A percentile compares a stretch with the other conserved stretches of the same genome.
These are phyloP conservation scores for Acholoe squamosa DNA, from an alignment of 2,888 invertebrate species.

Conservation along the genomic window DNA sequence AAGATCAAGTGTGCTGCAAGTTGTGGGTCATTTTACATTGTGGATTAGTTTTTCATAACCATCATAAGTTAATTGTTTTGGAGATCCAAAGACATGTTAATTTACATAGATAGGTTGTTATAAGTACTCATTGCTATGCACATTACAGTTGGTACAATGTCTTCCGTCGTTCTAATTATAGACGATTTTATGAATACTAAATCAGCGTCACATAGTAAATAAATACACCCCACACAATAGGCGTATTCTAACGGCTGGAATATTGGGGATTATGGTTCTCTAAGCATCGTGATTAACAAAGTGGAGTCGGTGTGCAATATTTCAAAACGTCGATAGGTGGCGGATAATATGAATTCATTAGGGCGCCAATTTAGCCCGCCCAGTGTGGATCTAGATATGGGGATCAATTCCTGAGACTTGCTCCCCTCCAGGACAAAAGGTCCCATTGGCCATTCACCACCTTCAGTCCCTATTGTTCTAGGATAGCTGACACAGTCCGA, in stretches of 20 bases:
- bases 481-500: background rate
- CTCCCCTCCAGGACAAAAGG: background rate
- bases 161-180: constrained; percentile 10
- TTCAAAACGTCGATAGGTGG: constrained; percentile 7
- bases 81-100: too few species aligned
- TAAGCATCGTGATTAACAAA: background rate
- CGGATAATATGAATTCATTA: constrained; percentile 23
- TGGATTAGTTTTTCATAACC: too few species aligned
- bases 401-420: background rate
- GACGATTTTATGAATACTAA: background rate
- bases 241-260: background rate
- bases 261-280: constrained; percentile 11
- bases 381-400: constrained; percentile 2
- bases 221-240: background rate
- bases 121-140: background rate
- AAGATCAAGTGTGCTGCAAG: too few species aligned
- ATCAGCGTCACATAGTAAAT: background rate
- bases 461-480: constrained; percentile 1
- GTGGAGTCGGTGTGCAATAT: background rate
- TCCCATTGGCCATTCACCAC: constrained; percentile 31
- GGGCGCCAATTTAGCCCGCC: background rate
- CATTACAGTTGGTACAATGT: background rate
- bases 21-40: too few species aligned
- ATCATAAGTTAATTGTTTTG: too few species aligned
- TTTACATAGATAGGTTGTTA: background rate